Evolutionary conservation across 2,888 invertebrate genomes (phyloP).

Genomic region (Nomada ruficornis): DNA sequence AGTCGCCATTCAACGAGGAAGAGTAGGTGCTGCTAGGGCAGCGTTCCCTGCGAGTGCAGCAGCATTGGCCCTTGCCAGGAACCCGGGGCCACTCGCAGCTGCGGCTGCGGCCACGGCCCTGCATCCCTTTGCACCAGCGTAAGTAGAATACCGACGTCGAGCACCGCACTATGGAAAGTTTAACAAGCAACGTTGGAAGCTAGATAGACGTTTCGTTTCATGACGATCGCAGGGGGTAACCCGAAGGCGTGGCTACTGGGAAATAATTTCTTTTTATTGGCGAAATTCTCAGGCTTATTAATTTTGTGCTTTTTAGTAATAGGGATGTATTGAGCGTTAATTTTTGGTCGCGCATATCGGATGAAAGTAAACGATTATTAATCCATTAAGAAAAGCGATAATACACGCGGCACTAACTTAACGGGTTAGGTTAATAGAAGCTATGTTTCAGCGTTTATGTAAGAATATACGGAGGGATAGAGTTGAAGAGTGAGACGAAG

Average conservation of each 20-base stretch:
- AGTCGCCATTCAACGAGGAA: conserved; percentile 93
- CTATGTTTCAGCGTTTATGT: not conserved
- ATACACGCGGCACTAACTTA: too few species aligned
- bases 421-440: too few species aligned
- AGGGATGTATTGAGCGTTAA: too few species aligned
- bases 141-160: conserved; percentile 86
- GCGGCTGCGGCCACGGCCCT: conserved; percentile 91
- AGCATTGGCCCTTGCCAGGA: conserved; percentile 89
- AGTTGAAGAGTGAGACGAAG: not conserved
- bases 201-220: not conserved
- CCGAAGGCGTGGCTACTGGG: not conserved
- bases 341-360: not conserved
- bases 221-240: not conserved
- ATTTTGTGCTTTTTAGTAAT: too few species aligned
- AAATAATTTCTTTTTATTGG: too few species aligned
- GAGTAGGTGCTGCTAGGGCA: conserved; percentile 86
- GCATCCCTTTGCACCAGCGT: conserved; percentile 95
- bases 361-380: not conserved
- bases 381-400: not conserved
- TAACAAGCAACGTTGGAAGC: too few species aligned
- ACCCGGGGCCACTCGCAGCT: conserved; percentile 88
- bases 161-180: too few species aligned
- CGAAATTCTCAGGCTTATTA: too few species aligned
- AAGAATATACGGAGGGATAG: not conserved
- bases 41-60: conserved; percentile 90